phyloP scores from a whole-genome alignment of 1,140 invertebrate genomes.

The Aphidius gifuensis region DNA sequence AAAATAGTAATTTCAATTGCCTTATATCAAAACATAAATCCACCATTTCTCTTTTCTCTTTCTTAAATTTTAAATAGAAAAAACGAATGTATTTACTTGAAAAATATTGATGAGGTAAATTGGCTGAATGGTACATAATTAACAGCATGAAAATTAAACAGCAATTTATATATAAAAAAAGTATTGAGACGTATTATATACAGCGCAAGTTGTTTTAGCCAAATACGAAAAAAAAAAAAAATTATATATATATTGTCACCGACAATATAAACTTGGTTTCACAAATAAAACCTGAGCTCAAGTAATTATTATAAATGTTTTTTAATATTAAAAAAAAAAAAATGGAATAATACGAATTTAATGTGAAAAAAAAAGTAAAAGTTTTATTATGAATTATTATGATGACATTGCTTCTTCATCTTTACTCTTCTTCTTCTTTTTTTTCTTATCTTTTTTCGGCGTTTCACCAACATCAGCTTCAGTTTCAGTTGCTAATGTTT shows the following conservation, averaged over 20 bases:
- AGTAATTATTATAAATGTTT: too few relatives aligned
- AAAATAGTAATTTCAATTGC: too few relatives aligned
- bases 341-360: neutral
- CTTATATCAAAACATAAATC: too few relatives aligned
- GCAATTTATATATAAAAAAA: too few relatives aligned
- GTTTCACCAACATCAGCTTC: slow-evolving; percentile 38
- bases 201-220: too few relatives aligned
- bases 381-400: slow-evolving; percentile 15
- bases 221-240: too few relatives aligned
- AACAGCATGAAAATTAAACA: too few relatives aligned
- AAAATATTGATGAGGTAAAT: neutral
- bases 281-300: too few relatives aligned
- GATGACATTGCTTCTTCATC: slow-evolving; percentile 45
- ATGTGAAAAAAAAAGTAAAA: neutral
- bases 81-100: neutral
- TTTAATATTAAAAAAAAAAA: neutral
- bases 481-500: slow-evolving; percentile 29
- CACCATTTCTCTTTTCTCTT: too few relatives aligned
- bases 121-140: neutral
- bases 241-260: too few relatives aligned
- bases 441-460: slow-evolving; percentile 63
- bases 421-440: slow-evolving; percentile 69
- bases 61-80: neutral
- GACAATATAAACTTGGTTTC: too few relatives aligned
- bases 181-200: too few relatives aligned